Conservation (phyloP, 2,113 vertebrate species). For the Diadophis punctatus region DNA sequence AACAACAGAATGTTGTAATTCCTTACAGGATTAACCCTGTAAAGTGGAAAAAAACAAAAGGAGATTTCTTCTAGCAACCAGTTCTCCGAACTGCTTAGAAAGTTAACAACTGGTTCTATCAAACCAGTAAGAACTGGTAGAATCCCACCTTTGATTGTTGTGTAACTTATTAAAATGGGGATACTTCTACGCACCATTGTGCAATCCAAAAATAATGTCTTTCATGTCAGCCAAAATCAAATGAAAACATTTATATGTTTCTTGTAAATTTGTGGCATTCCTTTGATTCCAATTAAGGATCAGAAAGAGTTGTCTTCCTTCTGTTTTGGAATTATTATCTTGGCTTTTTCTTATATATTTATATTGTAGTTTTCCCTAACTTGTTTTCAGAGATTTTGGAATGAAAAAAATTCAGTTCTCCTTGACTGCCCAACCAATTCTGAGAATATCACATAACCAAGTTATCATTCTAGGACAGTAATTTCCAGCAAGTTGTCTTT, state of each 20-base stretch:
- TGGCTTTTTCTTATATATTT: conserved; percentile 12
- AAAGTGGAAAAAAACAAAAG: no score
- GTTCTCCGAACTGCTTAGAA: no score
- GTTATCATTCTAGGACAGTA: not conserved
- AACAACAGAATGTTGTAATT: no score
- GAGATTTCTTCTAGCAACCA: no score
- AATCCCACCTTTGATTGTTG: not conserved
- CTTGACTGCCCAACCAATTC: not conserved
- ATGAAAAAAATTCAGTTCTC: not conserved
- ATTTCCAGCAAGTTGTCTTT: not conserved
- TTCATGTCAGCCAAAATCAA: conserved; percentile 63
- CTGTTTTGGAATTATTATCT: conserved; percentile 56
- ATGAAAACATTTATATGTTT: conserved; percentile 57
- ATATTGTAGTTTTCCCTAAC: not conserved
- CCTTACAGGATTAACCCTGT: no score
- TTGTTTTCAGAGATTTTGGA: not conserved
- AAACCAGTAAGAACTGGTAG: no score
- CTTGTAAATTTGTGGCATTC: conserved; percentile 56
- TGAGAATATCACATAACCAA: not conserved
- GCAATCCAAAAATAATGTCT: conserved; percentile 41
- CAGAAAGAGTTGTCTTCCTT: conserved; percentile 56
- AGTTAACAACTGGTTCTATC: no score
- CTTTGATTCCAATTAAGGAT: conserved; percentile 53
- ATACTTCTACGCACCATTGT: conserved; percentile 42
- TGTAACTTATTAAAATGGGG: not conserved